Base-by-base conservation (phyloP, 2,888 invertebrate genomes). In the Athrips mouffetella region DNA sequence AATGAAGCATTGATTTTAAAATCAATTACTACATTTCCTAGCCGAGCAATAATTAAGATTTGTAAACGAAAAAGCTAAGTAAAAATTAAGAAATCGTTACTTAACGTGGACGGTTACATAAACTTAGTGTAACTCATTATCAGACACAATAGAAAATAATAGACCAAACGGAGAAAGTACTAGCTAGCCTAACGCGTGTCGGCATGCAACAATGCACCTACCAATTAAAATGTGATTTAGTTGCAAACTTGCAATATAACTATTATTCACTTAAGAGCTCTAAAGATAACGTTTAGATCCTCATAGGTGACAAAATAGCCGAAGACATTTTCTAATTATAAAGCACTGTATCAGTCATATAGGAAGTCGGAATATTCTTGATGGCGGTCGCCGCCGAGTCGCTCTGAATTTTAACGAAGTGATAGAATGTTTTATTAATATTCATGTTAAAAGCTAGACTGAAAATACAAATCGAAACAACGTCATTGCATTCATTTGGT, bases 121-220 rank as follows among this genome's bases (percentile, higher is more conserved):
- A 77, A 50, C 65, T 58, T 53, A 59, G 63, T 63, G 59, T 60
- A 63, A 62, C 58, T 58, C 53, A 61, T 67, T 65, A 60, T 62
- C 62, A 53, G 52, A 52, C 53, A 59, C 47, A 55, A 57, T 57
- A 35, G 59, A 65, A 65, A 65, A 66, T 71, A 67, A 74, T 62
- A 58, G 62, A 55, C 57, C 51, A 59, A 70, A 67, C 71, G 72
- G 73, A 75, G 74, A 73, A 58, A 76, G 72, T 62, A 60, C 53
- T 18, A 16, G 15, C 42, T 18, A 21, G 25, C 15, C 4, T 53
- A 62, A 55, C 55, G 60, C 60, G 62, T 57, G 62, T 57, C 54
- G 61, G 63, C 68, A 71, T 68, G 69, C 67, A 59, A 59, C 59
- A 41, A 57, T 58, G 55, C 54, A 49, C 11, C 33, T 39, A 33